These are phyloP conservation scores for Heteromurus nitidus DNA, from an alignment of 2,888 invertebrate genomes.

Conservation along the genomic window DNA sequence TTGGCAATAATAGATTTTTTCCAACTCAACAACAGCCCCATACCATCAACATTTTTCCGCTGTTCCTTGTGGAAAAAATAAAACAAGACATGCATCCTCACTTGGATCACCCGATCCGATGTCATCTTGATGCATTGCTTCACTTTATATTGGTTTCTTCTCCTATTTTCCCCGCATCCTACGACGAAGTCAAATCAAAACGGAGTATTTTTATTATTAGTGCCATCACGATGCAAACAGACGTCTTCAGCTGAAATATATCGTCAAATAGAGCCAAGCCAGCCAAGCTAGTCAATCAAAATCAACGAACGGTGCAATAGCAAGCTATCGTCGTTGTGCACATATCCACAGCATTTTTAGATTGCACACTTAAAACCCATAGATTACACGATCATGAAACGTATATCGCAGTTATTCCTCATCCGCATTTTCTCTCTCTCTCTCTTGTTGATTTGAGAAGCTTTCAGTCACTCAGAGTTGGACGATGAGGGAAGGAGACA, in stretches of 20 bases:
- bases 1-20: constrained; percentile 61
- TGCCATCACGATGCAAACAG: constrained; percentile 16
- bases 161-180: constrained; percentile 8
- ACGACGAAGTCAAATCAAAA: constrained; percentile 5
- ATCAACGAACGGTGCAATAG: constrained; percentile 67
- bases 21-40: constrained; percentile 25
- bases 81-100: neutral
- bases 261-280: constrained; percentile 25
- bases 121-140: constrained; percentile 65
- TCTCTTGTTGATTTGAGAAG: constrained; percentile 49
- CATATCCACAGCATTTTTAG: constrained; percentile 24
- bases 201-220: constrained; percentile 25
- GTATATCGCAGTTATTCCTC: constrained; percentile 43
- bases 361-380: neutral
- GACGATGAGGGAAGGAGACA: constrained; percentile 32
- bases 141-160: constrained; percentile 45
- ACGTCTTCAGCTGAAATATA: neutral
- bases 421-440: constrained; percentile 25
- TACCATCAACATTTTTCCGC: neutral
- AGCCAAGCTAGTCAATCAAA: constrained; percentile 68
- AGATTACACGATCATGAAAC: constrained; percentile 23
- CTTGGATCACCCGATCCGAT: constrained; percentile 41
- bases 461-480: constrained; percentile 61
- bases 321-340: constrained; percentile 39
- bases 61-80: neutral